Percentiles rank a stretch among this genome's conserved stretches.
phyloP scores from a whole-genome alignment of 2,888 invertebrate species.

The Andrena camellia region DNA sequence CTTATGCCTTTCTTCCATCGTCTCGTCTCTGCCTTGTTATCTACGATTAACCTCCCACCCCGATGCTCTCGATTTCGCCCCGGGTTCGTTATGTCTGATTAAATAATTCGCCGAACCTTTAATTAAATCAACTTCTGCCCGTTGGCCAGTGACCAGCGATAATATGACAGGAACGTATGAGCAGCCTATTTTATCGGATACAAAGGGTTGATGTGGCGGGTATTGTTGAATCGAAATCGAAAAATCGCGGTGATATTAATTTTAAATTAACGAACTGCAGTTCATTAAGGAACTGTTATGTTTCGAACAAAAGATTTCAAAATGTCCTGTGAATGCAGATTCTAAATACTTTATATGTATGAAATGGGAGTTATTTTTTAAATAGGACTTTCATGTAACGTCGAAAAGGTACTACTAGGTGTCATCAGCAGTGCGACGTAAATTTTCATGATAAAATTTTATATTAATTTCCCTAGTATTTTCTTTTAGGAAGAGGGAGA shows the following conservation, averaged over 20 bases:
- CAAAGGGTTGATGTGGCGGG: background rate
- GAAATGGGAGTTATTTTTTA: no score
- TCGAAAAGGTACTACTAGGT: no score
- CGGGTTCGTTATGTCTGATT: constrained; percentile 57
- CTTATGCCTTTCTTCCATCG: constrained; percentile 65
- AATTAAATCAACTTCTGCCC: constrained; percentile 46
- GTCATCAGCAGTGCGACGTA: no score
- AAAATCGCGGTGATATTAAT: background rate
- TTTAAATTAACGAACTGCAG: no score
- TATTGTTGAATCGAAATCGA: background rate
- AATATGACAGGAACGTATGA: background rate
- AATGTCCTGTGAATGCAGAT: no score
- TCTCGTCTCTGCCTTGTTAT: constrained; percentile 62
- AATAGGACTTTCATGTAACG: no score
- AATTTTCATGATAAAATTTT: no score
- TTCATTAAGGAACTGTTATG: no score
- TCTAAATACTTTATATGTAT: no score
- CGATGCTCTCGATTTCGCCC: constrained; percentile 11
- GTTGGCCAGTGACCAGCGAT: background rate
- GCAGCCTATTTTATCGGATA: background rate
- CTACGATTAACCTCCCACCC: constrained; percentile 49
- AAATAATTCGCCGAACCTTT: constrained; percentile 50
- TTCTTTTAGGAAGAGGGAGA: no score
- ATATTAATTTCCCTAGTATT: no score
- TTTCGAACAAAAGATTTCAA: no score